A percentile compares a stretch with the other conserved stretches of the same genome.
phyloP scores from a whole-genome alignment of 2,113 vertebrate species.

The Phyllostomus discolor region DNA sequence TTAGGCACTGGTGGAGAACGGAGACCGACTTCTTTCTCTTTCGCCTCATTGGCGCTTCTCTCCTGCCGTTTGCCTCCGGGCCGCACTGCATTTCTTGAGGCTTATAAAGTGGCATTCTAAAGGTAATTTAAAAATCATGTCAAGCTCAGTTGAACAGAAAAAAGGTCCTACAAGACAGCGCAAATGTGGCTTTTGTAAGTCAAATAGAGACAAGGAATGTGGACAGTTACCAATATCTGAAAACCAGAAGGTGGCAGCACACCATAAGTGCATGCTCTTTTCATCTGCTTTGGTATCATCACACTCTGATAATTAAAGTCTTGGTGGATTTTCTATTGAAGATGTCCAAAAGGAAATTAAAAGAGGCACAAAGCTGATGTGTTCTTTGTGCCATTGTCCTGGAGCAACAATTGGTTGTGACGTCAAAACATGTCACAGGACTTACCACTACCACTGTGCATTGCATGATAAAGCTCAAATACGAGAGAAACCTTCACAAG shows the following conservation, averaged over 20 bases:
- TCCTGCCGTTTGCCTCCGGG: too few relatives aligned
- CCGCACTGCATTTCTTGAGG: conserved; percentile 77
- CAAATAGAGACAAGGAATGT: conserved; percentile 96
- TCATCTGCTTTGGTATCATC: conserved; percentile 97
- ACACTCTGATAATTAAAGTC: conserved; percentile 94
- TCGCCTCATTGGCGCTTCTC: too few relatives aligned
- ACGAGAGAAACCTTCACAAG: conserved; percentile 96
- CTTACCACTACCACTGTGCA: conserved; percentile 98
- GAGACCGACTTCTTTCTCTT: too few relatives aligned
- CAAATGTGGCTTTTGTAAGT: conserved; percentile 98
- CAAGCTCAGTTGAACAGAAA: conserved; percentile 90
- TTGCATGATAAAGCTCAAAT: conserved; percentile 97
- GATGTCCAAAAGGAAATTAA: conserved; percentile 99
- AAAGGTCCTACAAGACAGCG: conserved; percentile 91
- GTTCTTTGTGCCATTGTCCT: conserved; percentile 94
- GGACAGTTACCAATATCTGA: conserved; percentile 94
- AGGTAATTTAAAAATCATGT: conserved; percentile 86
- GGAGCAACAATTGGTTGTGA: conserved; percentile 98
- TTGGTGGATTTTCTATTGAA: conserved; percentile 97
- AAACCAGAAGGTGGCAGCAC: conserved; percentile 99
- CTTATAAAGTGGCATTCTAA: conserved; percentile 76
- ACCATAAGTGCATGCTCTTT: conserved; percentile 99
- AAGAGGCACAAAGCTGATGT: conserved; percentile 98
- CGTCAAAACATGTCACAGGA: conserved; percentile 95
- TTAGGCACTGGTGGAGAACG: too few relatives aligned